Percentiles rank a stretch among this genome's conserved stretches.
These are phyloP conservation scores for Amphilophus citrinellus DNA, from an alignment of 2,113 vertebrate species.

Conservation along the genomic window DNA sequence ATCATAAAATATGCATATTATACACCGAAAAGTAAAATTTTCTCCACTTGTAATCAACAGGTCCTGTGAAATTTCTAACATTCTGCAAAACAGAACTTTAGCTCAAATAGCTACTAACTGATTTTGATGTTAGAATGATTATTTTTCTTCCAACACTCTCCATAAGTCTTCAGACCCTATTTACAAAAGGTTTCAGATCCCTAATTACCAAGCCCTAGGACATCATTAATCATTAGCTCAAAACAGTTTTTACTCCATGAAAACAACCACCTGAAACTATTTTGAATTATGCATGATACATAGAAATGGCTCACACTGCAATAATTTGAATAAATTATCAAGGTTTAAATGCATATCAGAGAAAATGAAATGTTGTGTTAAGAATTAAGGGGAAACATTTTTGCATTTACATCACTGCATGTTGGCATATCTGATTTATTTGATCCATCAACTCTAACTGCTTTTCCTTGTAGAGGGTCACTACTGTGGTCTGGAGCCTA, in stretches of 20 bases:
- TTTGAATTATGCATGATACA: conserved; percentile 70
- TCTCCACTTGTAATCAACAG: conserved; percentile 16
- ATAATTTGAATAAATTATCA: conserved; percentile 54
- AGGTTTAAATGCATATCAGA: conserved; percentile 38
- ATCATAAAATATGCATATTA: not conserved
- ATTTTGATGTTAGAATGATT: conserved; percentile 38
- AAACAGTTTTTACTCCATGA: conserved; percentile 57
- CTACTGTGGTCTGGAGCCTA: not conserved
- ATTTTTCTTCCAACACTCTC: conserved; percentile 8
- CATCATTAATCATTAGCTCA: conserved; percentile 57
- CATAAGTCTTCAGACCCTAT: conserved; percentile 27
- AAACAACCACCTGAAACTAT: conserved; percentile 67
- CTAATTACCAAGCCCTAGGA: conserved; percentile 61
- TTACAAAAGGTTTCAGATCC: conserved; percentile 51
- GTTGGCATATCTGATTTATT: not conserved
- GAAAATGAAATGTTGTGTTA: conserved; percentile 29
- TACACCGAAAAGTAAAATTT: not conserved
- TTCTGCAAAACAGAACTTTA: conserved; percentile 8
- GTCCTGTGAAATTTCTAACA: conserved; percentile 1
- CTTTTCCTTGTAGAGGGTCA: not conserved
- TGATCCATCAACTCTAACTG: not conserved
- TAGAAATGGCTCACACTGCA: conserved; percentile 45
- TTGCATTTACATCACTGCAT: not conserved
- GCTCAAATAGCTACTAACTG: not conserved
- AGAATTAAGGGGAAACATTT: conserved; percentile 34